Evolutionary conservation across 2,113 vertebrate genomes (phyloP).

Genomic region (Stigmatopora nigra): DNA sequence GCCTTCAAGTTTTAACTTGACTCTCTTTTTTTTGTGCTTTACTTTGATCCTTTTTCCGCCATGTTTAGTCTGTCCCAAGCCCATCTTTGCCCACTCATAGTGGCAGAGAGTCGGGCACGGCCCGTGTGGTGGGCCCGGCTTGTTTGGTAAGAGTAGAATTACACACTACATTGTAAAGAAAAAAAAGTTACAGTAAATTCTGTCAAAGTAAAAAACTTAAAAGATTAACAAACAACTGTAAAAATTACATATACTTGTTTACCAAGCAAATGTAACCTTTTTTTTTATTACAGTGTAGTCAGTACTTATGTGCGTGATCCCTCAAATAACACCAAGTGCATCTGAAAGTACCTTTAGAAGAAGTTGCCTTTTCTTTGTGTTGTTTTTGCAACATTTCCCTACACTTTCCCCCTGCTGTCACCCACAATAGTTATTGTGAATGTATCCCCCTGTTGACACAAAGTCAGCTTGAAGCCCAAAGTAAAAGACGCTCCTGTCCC

Average conservation of each 20-base stretch:
- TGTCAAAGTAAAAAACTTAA: too few relatives aligned
- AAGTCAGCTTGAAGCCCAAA: conserved; percentile 22
- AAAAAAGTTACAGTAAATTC: too few relatives aligned
- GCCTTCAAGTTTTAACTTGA: conserved; percentile 17
- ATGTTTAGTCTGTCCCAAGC: conserved; percentile 63
- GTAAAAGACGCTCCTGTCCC: conserved; percentile 21
- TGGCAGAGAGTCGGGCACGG: conserved; percentile 61
- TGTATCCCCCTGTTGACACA: conserved; percentile 22
- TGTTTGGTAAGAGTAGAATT: conserved; percentile 61
- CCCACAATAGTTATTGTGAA: conserved; percentile 12
- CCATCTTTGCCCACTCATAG: conserved; percentile 62
- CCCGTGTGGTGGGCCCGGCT: conserved; percentile 65
- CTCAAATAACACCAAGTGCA: conserved; percentile 17
- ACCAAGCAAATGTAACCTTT: too few relatives aligned
- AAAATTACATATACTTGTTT: too few relatives aligned
- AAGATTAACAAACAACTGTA: too few relatives aligned
- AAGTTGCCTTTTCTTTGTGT: conserved; percentile 17
- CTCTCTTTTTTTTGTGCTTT: conserved; percentile 37
- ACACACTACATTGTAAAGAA: background rate
- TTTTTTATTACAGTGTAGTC: too few relatives aligned
- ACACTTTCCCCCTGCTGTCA: conserved; percentile 12
- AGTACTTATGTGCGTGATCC: conserved; percentile 11
- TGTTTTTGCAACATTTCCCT: conserved; percentile 24
- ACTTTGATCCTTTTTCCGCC: conserved; percentile 26
- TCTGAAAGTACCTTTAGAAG: conserved; percentile 24